These are phyloP conservation scores for Micrastur ruficollis DNA, from an alignment of 2,797 vertebrate genomes.

Conservation along the genomic window DNA sequence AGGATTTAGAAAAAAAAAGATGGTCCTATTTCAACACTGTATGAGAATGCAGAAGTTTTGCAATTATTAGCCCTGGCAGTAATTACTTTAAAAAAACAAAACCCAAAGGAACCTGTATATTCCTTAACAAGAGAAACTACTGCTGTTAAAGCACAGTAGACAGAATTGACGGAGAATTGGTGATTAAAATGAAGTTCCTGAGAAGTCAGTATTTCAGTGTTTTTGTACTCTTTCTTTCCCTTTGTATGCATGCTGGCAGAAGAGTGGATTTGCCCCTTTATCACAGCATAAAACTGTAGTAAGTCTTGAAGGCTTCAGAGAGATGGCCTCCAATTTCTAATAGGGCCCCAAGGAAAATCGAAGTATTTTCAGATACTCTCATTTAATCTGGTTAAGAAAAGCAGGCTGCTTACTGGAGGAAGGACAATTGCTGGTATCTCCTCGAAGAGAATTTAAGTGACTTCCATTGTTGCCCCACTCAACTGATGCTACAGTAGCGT, in stretches of 20 bases:
- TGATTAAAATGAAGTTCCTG: background rate
- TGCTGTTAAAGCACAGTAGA: background rate
- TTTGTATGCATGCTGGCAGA: background rate
- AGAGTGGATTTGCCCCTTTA: background rate
- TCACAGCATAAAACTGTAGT: background rate
- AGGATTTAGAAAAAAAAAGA: background rate
- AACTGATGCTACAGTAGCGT: background rate
- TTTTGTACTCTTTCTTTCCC: background rate
- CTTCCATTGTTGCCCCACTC: background rate
- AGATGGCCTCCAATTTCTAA: background rate
- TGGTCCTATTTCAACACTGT: background rate
- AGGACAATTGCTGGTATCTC: background rate
- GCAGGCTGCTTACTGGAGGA: background rate
- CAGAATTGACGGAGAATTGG: background rate
- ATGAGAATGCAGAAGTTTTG: background rate
- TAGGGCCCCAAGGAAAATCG: background rate
- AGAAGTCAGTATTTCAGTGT: background rate
- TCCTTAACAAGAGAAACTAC: background rate
- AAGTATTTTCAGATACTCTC: background rate
- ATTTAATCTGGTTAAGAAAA: background rate
- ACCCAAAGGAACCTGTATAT: background rate
- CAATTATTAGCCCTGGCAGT: background rate
- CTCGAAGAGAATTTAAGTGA: background rate
- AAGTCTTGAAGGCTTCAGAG: background rate
- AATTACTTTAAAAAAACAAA: background rate